Evolutionary conservation across 2,888 invertebrate genomes (phyloP), one percentile per base, ranked within the genome.

Genomic region (Rugalucina vietnamica): DNA sequence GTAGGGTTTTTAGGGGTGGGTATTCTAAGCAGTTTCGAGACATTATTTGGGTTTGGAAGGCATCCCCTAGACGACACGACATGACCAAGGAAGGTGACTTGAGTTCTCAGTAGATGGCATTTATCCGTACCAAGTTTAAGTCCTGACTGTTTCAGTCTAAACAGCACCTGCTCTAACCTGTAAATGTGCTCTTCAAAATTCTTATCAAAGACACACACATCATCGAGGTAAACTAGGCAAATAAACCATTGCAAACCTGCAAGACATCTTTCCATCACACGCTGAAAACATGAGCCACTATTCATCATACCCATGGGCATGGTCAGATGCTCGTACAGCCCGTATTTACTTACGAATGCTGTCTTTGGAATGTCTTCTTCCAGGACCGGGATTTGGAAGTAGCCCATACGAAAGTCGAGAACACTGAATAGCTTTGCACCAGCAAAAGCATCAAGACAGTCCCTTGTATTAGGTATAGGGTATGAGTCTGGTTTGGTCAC

Each of bases 41-140:
- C 34, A 69, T 82, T 79, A 29, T 69, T 18, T 50, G 76, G 76
- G 34, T 76, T 72, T 18, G 76, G 79, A 27, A 18, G 14, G 1
- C 76, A 8, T 29, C 76, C 76, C 32, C 60, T 36, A 43, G 14
- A 70, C 3, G 71, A 70, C 14, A 84, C 72, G 10, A 79, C 69
- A 32, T 85, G 76, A 8, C 82, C 85, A n/a, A 85, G 37, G 79
- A 83, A 88, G 3, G 71, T 70, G 2, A 89, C 80, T 32, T 82
- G 80, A 57, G 10, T 37, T 73, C 75, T 54, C 10, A 87, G 60
- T 14, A 86, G 32, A 14, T 81, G 49, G 57, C 86, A 88, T 71
- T 89, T 88, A 34, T 81, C 78, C 29, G 86, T 86, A 37, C 85
- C 86, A 10, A 90, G 73, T 69, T 88, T 89, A 36, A 89, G 60